Evolutionary conservation across 2,888 invertebrate genomes (phyloP).

Genomic region (Epirrhoe alternata): DNA sequence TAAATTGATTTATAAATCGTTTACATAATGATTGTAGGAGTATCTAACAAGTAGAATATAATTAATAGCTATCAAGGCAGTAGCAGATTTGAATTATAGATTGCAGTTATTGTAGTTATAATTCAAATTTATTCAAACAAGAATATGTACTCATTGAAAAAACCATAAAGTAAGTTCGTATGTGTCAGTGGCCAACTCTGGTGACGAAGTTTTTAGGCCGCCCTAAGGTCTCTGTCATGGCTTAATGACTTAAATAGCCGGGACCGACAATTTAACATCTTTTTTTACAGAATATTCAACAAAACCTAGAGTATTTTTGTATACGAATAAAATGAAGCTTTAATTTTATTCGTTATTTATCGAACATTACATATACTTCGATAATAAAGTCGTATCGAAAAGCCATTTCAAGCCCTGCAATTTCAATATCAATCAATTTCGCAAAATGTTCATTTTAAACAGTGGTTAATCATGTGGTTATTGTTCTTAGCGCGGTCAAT

Average conservation of each 20-base stretch:
- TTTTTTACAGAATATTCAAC: too few species aligned
- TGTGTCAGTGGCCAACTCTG: too few species aligned
- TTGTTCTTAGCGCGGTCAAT: constrained; percentile 49
- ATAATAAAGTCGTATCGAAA: constrained; percentile 37
- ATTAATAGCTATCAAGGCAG: neutral
- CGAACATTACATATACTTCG: neutral
- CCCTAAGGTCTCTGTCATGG: too few species aligned
- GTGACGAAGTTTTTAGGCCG: too few species aligned
- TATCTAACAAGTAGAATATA: neutral
- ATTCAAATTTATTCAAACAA: too few species aligned
- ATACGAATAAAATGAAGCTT: neutral
- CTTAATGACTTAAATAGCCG: too few species aligned
- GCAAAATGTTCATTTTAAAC: constrained; percentile 41
- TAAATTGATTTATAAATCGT: constrained; percentile 35
- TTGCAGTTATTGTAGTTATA: neutral
- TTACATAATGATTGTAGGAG: constrained; percentile 11
- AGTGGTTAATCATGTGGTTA: constrained; percentile 53
- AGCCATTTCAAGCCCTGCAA: constrained; percentile 37
- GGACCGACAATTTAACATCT: too few species aligned
- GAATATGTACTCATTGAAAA: too few species aligned
- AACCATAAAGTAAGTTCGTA: too few species aligned
- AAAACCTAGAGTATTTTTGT: too few species aligned
- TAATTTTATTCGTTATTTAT: neutral
- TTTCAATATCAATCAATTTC: constrained; percentile 41
- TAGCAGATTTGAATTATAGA: neutral